These are phyloP conservation scores for Micromys minutus DNA, from an alignment of 2,113 vertebrate species.

Conservation along the genomic window DNA sequence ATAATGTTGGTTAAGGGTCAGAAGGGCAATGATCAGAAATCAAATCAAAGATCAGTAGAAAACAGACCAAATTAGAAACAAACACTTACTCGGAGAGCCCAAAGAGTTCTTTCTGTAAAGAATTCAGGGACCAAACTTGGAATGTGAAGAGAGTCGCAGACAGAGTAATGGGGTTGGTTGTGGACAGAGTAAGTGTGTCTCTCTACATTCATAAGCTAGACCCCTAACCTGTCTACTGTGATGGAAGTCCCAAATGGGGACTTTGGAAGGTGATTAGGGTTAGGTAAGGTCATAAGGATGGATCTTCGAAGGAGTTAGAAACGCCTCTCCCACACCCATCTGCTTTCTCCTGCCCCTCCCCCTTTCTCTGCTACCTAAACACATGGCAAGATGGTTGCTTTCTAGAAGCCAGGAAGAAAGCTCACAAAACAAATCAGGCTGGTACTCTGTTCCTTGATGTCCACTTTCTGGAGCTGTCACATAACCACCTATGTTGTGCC, in stretches of 20 bases:
- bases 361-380: not conserved
- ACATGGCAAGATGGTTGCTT: not conserved
- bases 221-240: not conserved
- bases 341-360: not conserved
- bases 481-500: rapidly evolving
- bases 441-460: not conserved
- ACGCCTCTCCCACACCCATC: not conserved
- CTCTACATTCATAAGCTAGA: not conserved
- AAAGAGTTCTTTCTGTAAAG: not conserved
- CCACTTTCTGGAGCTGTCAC: not conserved
- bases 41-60: not conserved
- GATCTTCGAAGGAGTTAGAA: not conserved
- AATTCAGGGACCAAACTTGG: not conserved
- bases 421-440: not conserved
- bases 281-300: not conserved
- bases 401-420: not conserved
- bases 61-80: not conserved
- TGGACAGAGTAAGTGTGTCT: not conserved
- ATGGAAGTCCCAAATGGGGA: not conserved
- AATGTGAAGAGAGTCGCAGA: not conserved
- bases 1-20: not conserved
- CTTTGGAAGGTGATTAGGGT: not conserved
- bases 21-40: not conserved
- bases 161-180: not conserved
- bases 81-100: not conserved